phyloP scores from a whole-genome alignment of 2,797 vertebrate species.

The Syngnathus acus region DNA sequence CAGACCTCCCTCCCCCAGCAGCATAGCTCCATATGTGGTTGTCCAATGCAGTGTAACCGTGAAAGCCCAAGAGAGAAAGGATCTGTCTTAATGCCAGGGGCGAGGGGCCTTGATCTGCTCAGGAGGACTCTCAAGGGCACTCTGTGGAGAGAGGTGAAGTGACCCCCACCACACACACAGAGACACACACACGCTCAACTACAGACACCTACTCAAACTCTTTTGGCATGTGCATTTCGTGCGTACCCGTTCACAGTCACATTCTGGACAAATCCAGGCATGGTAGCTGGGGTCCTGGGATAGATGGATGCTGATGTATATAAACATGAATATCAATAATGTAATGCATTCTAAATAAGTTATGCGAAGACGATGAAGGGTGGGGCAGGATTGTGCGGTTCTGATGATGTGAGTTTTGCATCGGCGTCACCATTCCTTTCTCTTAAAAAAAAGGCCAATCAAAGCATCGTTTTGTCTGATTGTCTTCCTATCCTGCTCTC shows the following conservation, averaged over 20 bases:
- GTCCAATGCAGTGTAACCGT: slow-evolving; percentile 44
- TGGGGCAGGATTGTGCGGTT: slow-evolving; percentile 37
- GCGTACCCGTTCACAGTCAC: background rate
- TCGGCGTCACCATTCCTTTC: slow-evolving; percentile 61
- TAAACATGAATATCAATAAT: slow-evolving; percentile 34
- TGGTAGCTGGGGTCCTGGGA: background rate
- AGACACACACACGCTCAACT: background rate
- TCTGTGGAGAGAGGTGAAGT: slow-evolving; percentile 18
- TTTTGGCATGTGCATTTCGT: background rate
- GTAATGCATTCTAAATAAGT: slow-evolving; percentile 52
- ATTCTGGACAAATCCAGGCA: slow-evolving; percentile 12
- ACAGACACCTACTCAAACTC: background rate
- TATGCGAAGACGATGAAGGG: slow-evolving; percentile 32
- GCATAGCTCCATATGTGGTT: slow-evolving; percentile 39
- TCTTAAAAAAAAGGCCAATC: slow-evolving; percentile 61
- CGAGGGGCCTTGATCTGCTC: slow-evolving; percentile 48
- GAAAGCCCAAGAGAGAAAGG: slow-evolving; percentile 43
- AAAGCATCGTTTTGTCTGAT: slow-evolving; percentile 12
- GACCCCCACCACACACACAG: background rate
- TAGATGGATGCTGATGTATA: slow-evolving; percentile 11
- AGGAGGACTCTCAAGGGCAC: slow-evolving; percentile 58
- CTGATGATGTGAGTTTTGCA: slow-evolving; percentile 66
- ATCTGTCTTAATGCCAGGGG: slow-evolving; percentile 45
- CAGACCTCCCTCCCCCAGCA: background rate
- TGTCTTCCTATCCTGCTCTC: slow-evolving; percentile 9